phyloP scores from a whole-genome alignment of 2,113 vertebrate species.

The Elaphurus davidianus region DNA sequence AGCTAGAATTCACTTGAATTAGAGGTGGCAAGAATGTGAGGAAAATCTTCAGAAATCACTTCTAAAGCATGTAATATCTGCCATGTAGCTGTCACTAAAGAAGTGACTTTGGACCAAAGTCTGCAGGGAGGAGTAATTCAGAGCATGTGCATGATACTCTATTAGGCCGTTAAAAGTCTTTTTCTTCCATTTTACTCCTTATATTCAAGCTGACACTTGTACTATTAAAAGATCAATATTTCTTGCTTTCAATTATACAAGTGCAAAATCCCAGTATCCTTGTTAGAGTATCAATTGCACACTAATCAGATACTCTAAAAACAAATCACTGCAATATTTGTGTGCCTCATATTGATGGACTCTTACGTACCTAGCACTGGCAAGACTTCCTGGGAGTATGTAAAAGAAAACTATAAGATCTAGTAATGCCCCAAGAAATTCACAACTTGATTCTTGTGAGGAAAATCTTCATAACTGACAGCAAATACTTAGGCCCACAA shows the following conservation, averaged over 20 bases:
- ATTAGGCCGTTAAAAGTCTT: background rate
- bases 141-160: background rate
- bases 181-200: background rate
- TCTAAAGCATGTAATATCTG: background rate
- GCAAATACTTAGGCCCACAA: background rate
- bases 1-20: constrained; percentile 1
- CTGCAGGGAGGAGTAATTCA: background rate
- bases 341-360: background rate
- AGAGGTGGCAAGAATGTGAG: background rate
- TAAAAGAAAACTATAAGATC: background rate
- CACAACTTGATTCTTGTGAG: background rate
- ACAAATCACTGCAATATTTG: background rate
- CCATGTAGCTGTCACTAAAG: background rate
- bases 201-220: background rate
- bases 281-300: background rate
- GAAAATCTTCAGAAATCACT: background rate
- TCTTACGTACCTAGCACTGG: background rate
- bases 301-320: background rate
- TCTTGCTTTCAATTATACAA: background rate
- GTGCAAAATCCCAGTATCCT: background rate
- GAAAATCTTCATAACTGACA: background rate
- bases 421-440: background rate
- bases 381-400: background rate
- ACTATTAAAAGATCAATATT: constrained; percentile 5
- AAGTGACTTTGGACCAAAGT: background rate